Base-by-base conservation (phyloP, 2,888 invertebrate species). In the Belgica antarctica region DNA sequence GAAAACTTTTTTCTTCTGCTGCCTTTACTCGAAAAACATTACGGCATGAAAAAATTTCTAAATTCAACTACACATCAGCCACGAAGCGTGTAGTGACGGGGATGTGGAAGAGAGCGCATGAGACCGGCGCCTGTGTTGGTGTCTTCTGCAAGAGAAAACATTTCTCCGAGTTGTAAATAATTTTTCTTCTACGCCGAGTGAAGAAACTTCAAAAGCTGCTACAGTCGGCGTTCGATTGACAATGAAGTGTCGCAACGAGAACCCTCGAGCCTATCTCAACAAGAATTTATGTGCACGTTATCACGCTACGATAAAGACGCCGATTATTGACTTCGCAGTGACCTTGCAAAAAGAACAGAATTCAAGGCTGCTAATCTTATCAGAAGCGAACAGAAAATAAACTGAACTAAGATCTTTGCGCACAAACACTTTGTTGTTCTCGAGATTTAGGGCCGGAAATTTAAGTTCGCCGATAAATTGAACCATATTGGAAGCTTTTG, bases 1-100 rank as follows among this genome's bases (percentile, higher is more conserved):
- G 46, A 65, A 65, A 65, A 65, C 46, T 47, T 65, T 65, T 65
- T 46, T 65, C 36, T 36, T 63, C 25, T 34, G 52, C 52, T 52
- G 52, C 52, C 52, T 52, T 41, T 52, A 52, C 52, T 52, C 52
- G 52, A 52, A 52, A 52, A 52, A 52, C 52, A 52, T 52, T 52
- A 52, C 52, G 22, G 52, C 52, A 52, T 19, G 52, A 52, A 52
- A 52, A 52, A 52, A 52, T 52, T 52, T 52, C 52, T 52, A 52
- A 52, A 52, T 52, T 52, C 52, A 17, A 52, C 17, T 52, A 52
- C 52, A 52, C 52, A 52, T 17, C 52, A 4, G 52, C 19, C 52
- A 2, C 52, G 52, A 52, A 3, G 7, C 3, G 52, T 52, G 12
- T 19, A 22, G 52, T 22, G 52, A 52, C 22, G 52, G 8, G 52